phyloP scores from a whole-genome alignment of 1,140 invertebrate genomes.

The Conus betulinus region DNA sequence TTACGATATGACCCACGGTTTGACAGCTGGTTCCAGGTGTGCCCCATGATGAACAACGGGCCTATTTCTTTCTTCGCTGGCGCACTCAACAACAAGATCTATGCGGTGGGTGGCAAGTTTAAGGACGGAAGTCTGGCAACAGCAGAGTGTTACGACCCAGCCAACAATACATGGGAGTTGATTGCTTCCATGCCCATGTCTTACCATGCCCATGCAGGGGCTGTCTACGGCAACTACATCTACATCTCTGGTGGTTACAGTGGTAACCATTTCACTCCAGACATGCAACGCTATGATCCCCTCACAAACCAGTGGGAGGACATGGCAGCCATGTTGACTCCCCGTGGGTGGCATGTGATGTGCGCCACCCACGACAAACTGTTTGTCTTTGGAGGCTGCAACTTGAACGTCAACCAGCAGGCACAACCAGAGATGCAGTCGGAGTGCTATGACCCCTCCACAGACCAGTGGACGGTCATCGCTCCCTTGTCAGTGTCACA shows the following conservation, averaged over 20 bases:
- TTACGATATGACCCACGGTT: constrained; percentile 74
- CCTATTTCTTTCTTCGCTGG: constrained; percentile 75
- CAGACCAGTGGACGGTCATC: constrained; percentile 83
- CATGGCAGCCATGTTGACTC: constrained; percentile 74
- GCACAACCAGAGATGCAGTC: constrained; percentile 83
- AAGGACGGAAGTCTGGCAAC: constrained; percentile 74
- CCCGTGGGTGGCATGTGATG: constrained; percentile 76
- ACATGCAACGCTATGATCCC: constrained; percentile 74
- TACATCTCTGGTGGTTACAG: constrained; percentile 75
- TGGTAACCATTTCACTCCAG: constrained; percentile 74
- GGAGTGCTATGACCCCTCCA: constrained; percentile 82
- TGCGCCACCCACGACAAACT: constrained; percentile 81
- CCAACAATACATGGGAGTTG: constrained; percentile 71
- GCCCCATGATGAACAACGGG: constrained; percentile 73
- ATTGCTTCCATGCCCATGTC: constrained; percentile 73
- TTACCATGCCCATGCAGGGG: constrained; percentile 75
- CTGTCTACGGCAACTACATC: constrained; percentile 72
- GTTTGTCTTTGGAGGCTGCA: constrained; percentile 85
- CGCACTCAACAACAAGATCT: constrained; percentile 70
- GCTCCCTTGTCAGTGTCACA: constrained; percentile 79
- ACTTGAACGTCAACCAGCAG: constrained; percentile 82
- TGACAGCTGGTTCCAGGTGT: constrained; percentile 73
- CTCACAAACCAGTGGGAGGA: constrained; percentile 73
- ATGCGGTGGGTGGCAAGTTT: constrained; percentile 74
- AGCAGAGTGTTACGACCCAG: constrained; percentile 73